Base-by-base conservation (phyloP, 2,888 invertebrate genomes). In the Cosmopolites sordidus region DNA sequence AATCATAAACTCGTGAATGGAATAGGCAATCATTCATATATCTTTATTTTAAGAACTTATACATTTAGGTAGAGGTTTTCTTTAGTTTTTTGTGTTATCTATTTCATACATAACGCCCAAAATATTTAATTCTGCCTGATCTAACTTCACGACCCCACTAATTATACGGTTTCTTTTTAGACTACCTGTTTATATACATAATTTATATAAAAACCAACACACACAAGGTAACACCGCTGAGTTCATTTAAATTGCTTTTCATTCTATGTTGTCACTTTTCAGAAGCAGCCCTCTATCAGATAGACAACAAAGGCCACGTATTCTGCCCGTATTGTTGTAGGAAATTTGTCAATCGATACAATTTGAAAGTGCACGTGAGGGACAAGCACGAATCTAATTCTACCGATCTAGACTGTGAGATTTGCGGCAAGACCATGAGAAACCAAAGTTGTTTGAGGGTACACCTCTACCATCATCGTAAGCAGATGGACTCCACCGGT, bases 371-470 rank as follows among this genome's bases (percentile, higher is more conserved):
- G 33, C 86, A 86, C 67, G 82, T 86, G 42, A 76, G 84, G 18
- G 86, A 86, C 71, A 85, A 85, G 66, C 86, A 86, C 68, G 84
- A 84, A 64, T 81, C 81, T 8, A 78, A 79, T 59, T 81, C 83
- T 64, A 83, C 81, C 16, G 81, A 82, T 57, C 75, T 86, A 50
- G 82, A 83, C 64, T 86, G 86, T 71, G 79, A 81, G 60, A 79
- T 85, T 51, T 86, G 86, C 68, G 84, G 84, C 62, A 86, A 86
- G 66, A 76, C 78, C 6, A 82, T 83, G 81, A 73, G 83, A 54
- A 83, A 83, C 65, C 79, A 78, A 44, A 82, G 82, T 22, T 83
- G 83, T 60, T 71, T 83, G 45, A 75, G 83, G 56, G 83, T 83
- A 1, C 83, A 83, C 58, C 78, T 82, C 79, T 83, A 83, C 69